Base-by-base conservation (phyloP, 2,797 vertebrate species). In the Emydoidea blandingii region DNA sequence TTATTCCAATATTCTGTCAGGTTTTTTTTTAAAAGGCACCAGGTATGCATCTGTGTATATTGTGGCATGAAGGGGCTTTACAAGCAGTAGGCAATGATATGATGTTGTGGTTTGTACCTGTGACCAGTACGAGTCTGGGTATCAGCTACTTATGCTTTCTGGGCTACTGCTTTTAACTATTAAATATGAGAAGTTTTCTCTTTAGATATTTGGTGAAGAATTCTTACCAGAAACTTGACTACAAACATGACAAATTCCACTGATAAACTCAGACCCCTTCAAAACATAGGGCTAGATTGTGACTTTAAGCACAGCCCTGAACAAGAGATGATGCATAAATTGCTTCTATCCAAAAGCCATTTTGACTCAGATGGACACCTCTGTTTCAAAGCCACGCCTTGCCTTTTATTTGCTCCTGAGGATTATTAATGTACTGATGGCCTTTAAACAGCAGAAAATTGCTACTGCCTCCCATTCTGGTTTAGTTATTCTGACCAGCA, bases 1-100 rank as follows among this genome's bases (percentile, higher is more conserved):
- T 83, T 34, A 47, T 4, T 79, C 37, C 41, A 16, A 2, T 53
- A 49, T 4, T 62, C 31, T 50, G 18, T 34, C n/a, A 83, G 23
- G 44, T 7, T 44, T 44, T 44, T 47, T 49, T 0, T 6, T 41
- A 15, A 68, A 1, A 47, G 9, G 52, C 27, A 8, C 2, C 2
- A 86, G 3, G 2, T 25, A 62, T 16, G 41, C 2, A 31, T 37
- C 82, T 84, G 6, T 59, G 82, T 83, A 41, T 79, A 19, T 79
- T 5, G 23, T 12, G 53, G 12, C 37, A 65, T 34, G 54, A 83
- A 79, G 82, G 1, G 27, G 53, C 37, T 76, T 76, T 47, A 76
- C 14, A 29, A 0, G 5, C 31, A 52, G 49, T 79, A 12, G 85
- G 2, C 85, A 47, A 41, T 3, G 47, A 34, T 0, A 21, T 31